phyloP scores from a whole-genome alignment of 2,888 invertebrate species.

The Tetranychus truncatus region DNA sequence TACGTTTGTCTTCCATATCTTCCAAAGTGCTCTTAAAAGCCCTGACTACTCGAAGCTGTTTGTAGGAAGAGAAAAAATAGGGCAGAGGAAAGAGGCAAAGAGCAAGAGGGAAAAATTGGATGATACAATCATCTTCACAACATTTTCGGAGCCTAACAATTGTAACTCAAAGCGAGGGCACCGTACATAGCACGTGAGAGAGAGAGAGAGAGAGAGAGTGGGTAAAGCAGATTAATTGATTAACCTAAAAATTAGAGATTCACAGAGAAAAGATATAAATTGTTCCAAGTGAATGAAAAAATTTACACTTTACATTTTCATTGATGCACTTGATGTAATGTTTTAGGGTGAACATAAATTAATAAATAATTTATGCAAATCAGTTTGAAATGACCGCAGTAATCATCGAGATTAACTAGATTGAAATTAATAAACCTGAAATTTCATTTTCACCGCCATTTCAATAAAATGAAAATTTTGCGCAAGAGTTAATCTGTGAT shows the following conservation, averaged over 20 bases:
- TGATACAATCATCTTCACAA: conserved; percentile 25
- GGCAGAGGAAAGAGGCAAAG: conserved; percentile 24
- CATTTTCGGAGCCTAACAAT: neutral
- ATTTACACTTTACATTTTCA: neutral
- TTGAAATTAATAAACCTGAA: too few relatives aligned
- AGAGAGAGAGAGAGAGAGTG: neutral
- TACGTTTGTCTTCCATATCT: conserved; percentile 96
- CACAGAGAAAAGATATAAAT: neutral
- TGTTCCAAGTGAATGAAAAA: neutral
- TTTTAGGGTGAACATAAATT: too few relatives aligned
- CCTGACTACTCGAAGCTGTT: conserved; percentile 98
- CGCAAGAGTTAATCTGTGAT: neutral
- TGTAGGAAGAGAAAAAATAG: neutral
- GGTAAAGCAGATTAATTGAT: neutral
- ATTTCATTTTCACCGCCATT: too few relatives aligned
- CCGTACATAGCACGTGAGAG: neutral
- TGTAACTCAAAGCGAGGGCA: neutral
- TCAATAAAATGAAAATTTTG: neutral
- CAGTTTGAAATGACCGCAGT: too few relatives aligned
- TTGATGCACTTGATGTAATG: too few relatives aligned
- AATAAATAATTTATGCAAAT: too few relatives aligned
- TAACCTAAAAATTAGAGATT: neutral
- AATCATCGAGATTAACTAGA: too few relatives aligned
- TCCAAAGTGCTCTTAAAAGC: conserved; percentile 99
- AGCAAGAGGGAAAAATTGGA: conserved; percentile 32